Evolutionary conservation across 2,888 invertebrate species (phyloP).

Genomic region (Muscina levida): DNA sequence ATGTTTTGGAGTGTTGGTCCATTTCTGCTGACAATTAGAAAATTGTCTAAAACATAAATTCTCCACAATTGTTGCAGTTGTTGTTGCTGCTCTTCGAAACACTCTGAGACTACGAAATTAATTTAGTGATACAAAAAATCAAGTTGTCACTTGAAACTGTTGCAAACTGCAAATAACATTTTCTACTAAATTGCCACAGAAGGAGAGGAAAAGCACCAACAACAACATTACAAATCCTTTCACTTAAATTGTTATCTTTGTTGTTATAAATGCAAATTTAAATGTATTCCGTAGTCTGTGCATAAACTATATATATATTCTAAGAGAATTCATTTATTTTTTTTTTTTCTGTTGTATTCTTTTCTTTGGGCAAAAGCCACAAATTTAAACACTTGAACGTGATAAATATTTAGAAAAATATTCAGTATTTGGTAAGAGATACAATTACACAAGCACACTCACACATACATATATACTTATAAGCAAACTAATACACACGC

Average conservation of each 20-base stretch:
- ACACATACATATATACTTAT: too few relatives aligned
- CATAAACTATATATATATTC: background rate
- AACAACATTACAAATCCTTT: background rate
- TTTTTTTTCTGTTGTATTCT: background rate
- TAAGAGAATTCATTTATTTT: background rate
- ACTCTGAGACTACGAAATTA: conserved; percentile 1
- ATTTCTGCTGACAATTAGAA: conserved; percentile 30
- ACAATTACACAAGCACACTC: too few relatives aligned
- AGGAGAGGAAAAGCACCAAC: too few relatives aligned
- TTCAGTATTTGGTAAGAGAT: too few relatives aligned
- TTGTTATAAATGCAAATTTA: background rate
- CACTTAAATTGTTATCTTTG: too few relatives aligned
- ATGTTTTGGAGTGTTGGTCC: background rate
- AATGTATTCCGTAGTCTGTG: background rate
- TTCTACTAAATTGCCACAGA: conserved; percentile 23
- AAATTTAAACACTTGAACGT: conserved; percentile 37
- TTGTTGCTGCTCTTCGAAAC: background rate
- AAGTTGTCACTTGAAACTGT: conserved; percentile 54
- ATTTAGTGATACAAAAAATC: conserved; percentile 49
- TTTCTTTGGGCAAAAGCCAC: conserved; percentile 25
- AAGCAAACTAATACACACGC: too few relatives aligned
- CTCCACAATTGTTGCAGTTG: too few relatives aligned
- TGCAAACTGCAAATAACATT: conserved; percentile 30
- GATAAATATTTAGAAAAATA: conserved; percentile 16
- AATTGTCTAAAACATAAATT: conserved; percentile 5